Evolutionary conservation across 2,888 invertebrate species (phyloP).

Genomic region (Aphelenchoides bicaudatus): DNA sequence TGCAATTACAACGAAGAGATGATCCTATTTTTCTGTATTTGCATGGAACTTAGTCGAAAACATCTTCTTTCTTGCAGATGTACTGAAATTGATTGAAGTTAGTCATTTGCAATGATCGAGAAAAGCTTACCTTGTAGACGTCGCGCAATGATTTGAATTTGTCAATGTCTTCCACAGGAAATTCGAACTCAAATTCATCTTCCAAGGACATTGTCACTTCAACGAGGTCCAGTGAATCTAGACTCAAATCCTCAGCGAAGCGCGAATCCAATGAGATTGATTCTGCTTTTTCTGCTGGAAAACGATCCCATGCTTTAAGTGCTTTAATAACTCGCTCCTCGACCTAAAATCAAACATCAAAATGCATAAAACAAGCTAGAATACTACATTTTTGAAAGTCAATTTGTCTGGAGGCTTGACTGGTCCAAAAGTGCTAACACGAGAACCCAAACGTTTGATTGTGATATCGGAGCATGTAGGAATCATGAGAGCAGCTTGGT

Average conservation of each 20-base stretch:
- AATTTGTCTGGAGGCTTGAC: constrained; percentile 49
- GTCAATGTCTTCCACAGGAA: constrained; percentile 93
- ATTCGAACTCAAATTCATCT: constrained; percentile 92
- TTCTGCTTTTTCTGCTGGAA: constrained; percentile 48
- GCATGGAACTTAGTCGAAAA: constrained; percentile 28
- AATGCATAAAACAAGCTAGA: constrained; percentile 10
- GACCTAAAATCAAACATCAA: constrained; percentile 38
- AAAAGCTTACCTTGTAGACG: constrained; percentile 84
- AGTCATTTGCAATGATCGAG: too few species aligned
- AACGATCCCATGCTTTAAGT: constrained; percentile 57
- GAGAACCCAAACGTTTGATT: background rate
- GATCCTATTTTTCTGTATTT: too few species aligned
- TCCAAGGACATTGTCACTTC: constrained; percentile 99
- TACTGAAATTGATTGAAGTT: too few species aligned
- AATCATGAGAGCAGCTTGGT: background rate
- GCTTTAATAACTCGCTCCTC: constrained; percentile 57
- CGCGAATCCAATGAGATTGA: constrained; percentile 85
- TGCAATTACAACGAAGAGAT: too few species aligned
- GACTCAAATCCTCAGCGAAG: constrained; percentile 81
- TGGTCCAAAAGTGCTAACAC: background rate
- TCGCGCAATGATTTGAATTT: constrained; percentile 82
- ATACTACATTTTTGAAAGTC: constrained; percentile 48
- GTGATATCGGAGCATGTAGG: constrained; percentile 2
- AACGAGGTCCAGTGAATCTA: constrained; percentile 97
- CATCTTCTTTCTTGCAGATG: constrained; percentile 76